A percentile compares a stretch with the other conserved stretches of the same genome.
phyloP scores from a whole-genome alignment of 2,113 vertebrate genomes.

The Zapus hudsonius region DNA sequence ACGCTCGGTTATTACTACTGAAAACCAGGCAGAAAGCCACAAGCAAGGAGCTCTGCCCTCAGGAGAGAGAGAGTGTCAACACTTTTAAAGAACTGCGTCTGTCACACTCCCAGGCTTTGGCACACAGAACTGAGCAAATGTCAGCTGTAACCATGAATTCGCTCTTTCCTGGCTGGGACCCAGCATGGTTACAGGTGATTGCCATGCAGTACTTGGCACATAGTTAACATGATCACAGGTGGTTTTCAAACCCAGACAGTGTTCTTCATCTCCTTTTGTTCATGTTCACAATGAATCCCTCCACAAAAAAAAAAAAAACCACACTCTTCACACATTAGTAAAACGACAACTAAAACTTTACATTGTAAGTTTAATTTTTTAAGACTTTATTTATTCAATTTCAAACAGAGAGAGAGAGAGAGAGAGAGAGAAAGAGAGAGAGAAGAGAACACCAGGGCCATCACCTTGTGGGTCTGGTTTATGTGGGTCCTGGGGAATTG shows the following conservation, averaged over 20 bases:
- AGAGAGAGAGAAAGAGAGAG: no score
- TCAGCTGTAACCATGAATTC: not conserved
- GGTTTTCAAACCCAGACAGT: not conserved
- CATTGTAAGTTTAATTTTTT: no score
- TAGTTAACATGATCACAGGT: not conserved
- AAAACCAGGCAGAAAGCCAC: slow-evolving; percentile 45
- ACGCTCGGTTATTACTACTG: slow-evolving; percentile 6
- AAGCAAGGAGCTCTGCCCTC: not conserved
- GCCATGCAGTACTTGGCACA: not conserved
- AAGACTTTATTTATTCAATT: no score
- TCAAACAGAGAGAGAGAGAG: no score
- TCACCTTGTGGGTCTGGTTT: no score
- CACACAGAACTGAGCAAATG: not conserved
- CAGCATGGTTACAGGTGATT: not conserved
- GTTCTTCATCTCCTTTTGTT: slow-evolving; percentile 3
- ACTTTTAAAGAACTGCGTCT: not conserved
- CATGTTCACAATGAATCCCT: not conserved
- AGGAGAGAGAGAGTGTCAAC: slow-evolving; percentile 13
- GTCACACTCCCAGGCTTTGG: not conserved
- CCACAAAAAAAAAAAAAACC: not conserved
- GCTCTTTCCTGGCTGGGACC: not conserved
- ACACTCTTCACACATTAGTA: not conserved
- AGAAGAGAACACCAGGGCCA: no score
- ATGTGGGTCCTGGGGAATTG: no score
- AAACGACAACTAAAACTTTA: not conserved